A percentile compares a stretch with the other conserved stretches of the same genome.
These are phyloP conservation scores for Tetragnatha versicolor DNA, from an alignment of 1,140 invertebrate genomes.

Conservation along the genomic window DNA sequence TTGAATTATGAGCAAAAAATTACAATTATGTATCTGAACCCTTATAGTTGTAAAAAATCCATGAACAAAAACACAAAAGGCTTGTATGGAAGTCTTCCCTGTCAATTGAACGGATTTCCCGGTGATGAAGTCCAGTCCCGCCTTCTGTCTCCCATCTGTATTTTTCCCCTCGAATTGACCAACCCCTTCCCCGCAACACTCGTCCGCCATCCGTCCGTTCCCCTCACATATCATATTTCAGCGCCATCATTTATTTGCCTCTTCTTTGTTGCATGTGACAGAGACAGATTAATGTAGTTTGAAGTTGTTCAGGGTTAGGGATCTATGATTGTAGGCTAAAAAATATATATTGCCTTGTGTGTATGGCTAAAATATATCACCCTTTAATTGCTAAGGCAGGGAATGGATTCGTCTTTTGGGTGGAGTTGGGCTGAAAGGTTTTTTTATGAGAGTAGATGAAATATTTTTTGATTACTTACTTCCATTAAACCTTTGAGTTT, in stretches of 20 bases:
- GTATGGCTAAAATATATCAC: background rate
- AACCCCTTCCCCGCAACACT: background rate
- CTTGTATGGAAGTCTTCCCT: too few relatives aligned
- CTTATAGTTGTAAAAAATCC: too few relatives aligned
- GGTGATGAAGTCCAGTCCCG: too few relatives aligned
- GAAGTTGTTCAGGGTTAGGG: conserved; percentile 17
- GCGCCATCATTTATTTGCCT: conserved; percentile 19
- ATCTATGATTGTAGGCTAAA: background rate
- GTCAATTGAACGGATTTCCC: too few relatives aligned
- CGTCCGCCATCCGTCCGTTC: background rate
- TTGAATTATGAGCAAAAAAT: too few relatives aligned
- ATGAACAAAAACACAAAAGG: too few relatives aligned
- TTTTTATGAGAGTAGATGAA: background rate
- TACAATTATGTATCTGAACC: too few relatives aligned
- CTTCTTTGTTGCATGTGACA: conserved; percentile 25
- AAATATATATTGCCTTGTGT: conserved; percentile 13
- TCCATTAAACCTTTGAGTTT: too few relatives aligned
- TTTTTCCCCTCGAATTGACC: background rate
- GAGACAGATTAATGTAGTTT: conserved; percentile 14
- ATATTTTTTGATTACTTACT: too few relatives aligned
- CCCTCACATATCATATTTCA: conserved; percentile 14
- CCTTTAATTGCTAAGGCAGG: conserved; percentile 25
- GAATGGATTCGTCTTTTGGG: background rate
- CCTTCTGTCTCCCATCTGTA: too few relatives aligned
- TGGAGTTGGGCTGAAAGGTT: background rate